These are phyloP conservation scores for Drosophila nigritarsus DNA, from an alignment of 2,888 invertebrate genomes.

Conservation along the genomic window DNA sequence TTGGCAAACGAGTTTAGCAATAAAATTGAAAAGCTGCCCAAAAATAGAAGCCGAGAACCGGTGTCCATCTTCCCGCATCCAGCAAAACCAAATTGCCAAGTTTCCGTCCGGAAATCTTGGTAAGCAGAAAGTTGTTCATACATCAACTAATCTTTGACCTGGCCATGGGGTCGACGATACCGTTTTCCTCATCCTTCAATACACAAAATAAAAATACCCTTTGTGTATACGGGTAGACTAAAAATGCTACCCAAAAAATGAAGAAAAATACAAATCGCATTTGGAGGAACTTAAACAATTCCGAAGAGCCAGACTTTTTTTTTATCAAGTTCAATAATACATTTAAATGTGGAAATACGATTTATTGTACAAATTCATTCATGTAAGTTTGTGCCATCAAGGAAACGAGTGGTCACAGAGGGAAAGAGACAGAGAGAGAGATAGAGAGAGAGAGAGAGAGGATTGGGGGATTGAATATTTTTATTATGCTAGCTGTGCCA, in stretches of 20 bases:
- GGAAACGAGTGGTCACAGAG: not conserved
- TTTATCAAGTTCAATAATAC: not conserved
- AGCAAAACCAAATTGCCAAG: not conserved
- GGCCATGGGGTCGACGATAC: not conserved
- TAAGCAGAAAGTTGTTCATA: conserved; percentile 3
- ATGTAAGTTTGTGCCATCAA: not conserved
- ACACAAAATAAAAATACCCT: not conserved
- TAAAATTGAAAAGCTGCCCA: not conserved
- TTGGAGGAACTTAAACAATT: not conserved
- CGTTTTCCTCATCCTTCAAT: not conserved
- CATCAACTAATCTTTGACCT: conserved; percentile 1
- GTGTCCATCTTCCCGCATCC: not conserved
- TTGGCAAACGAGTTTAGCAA: not conserved
- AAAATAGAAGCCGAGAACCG: not conserved
- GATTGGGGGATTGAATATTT: not conserved
- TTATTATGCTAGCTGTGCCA: conserved; percentile 13
- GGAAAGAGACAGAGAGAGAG: not conserved
- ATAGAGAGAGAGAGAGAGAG: not conserved
- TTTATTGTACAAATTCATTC: not conserved
- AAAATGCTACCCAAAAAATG: not conserved
- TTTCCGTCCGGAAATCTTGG: conserved; percentile 1
- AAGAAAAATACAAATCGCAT: not conserved
- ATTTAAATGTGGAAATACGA: not conserved
- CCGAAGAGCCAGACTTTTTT: not conserved
- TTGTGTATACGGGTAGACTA: not conserved